Base-by-base conservation (phyloP, 2,888 invertebrate genomes). In the Unio pictorum region DNA sequence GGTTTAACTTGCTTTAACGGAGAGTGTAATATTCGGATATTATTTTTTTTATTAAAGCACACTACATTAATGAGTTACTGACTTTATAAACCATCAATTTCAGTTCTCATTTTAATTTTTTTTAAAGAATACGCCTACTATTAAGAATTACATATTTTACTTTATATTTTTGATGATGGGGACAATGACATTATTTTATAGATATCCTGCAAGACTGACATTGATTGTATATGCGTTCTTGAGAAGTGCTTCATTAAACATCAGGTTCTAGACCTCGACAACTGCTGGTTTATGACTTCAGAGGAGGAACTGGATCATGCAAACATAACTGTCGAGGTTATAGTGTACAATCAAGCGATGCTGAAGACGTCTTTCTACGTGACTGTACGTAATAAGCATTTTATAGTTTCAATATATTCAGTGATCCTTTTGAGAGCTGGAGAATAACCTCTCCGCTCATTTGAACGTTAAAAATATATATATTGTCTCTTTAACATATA, bases 241-340 rank as follows among this genome's bases (percentile, higher is more conserved):
- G 45, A 45, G 20, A 73, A 59, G 11, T 71, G 66, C 28, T 69
- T 67, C 61, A 34, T 64, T 23, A 26, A 60, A 18, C 60, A 68
- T 17, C 70, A 71, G 60, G n/a, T 28, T 4, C 61, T 78, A 11
- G 65, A 68, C 55, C 59, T 79, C 7, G 66, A 76, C 55, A 77
- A 77, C 58, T 79, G 79, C 59, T 66, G 73, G 69, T 71, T 79
- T 20, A 70, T 65, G 30, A 67, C 67, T 20, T 54, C 56, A 6
- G 62, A 71, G 60, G 55, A 64, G 11, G 68, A 64, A 6, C 65
- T 75, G 18, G 64, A 63, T 4, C 23, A 56, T n/a, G 66, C 61
- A 8, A 63, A 54, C 26, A 73, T 68, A n/a, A 56, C 20, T 15
- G 45, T 75, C 17, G 28, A 66, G 11, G 63, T 75, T 6, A 57